A percentile compares a stretch with the other conserved stretches of the same genome.
These are phyloP conservation scores for Troilus luridus DNA, from an alignment of 2,888 invertebrate genomes.

Conservation along the genomic window DNA sequence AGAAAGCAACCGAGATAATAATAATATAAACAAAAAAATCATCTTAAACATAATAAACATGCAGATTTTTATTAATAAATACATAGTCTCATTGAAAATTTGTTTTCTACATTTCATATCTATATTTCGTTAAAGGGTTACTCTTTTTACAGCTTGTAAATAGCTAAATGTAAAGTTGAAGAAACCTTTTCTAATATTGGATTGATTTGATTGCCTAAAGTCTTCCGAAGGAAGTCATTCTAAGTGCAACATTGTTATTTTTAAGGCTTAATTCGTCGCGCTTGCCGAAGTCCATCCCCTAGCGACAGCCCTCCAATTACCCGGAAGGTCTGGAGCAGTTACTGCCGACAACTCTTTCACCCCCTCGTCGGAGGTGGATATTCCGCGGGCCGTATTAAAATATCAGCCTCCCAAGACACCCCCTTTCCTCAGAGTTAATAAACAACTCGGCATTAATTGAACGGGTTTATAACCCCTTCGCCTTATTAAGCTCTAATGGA, in stretches of 20 bases:
- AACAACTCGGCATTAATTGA: slow-evolving; percentile 53
- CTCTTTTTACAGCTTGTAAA: too few relatives aligned
- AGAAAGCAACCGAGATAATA: too few relatives aligned
- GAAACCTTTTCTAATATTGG: neutral
- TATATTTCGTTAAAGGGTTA: too few relatives aligned
- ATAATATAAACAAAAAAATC: too few relatives aligned
- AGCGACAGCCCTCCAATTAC: slow-evolving; percentile 10
- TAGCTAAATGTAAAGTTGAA: neutral
- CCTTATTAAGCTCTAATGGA: slow-evolving; percentile 41
- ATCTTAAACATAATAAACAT: too few relatives aligned
- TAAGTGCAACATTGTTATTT: slow-evolving; percentile 9
- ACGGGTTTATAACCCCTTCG: slow-evolving; percentile 48
- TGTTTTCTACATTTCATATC: too few relatives aligned
- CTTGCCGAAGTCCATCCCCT: neutral
- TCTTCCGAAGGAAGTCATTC: neutral
- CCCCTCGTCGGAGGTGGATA: neutral
- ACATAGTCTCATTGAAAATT: too few relatives aligned
- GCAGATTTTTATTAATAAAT: too few relatives aligned
- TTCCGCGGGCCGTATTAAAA: slow-evolving; percentile 24
- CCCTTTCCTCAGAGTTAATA: neutral
- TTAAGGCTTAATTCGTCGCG: neutral
- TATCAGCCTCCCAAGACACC: slow-evolving; percentile 7
- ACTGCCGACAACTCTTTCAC: slow-evolving; percentile 36
- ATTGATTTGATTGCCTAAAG: neutral
- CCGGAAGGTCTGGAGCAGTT: neutral